Evolutionary conservation across 2,797 vertebrate species (phyloP).

Genomic region (Sphenopsis melanotis): DNA sequence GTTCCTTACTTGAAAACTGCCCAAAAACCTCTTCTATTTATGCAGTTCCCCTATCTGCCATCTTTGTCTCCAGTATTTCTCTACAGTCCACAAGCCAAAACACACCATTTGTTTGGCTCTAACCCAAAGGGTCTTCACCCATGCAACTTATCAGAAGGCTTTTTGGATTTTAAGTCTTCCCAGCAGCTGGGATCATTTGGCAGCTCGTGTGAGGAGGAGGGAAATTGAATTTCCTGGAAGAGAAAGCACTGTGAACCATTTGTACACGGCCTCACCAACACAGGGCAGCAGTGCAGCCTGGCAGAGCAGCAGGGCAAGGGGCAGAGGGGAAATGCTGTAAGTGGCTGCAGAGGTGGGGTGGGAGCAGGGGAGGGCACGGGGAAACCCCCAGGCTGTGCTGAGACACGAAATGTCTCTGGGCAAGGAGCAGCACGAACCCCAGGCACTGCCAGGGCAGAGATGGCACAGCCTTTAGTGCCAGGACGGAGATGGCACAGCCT

Average conservation of each 20-base stretch:
- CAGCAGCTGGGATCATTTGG: background rate
- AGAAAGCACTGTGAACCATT: background rate
- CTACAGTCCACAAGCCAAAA: background rate
- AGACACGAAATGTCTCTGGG: background rate
- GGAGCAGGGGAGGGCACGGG: background rate
- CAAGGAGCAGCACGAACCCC: background rate
- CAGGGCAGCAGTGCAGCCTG: background rate
- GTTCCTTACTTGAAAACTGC: background rate
- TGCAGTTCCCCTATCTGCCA: background rate
- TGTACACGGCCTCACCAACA: fast-evolving
- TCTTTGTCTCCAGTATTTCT: background rate
- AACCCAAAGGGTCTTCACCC: background rate
- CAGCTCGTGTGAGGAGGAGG: background rate
- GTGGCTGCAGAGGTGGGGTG: background rate
- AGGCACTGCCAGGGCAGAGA: background rate
- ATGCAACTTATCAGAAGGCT: background rate
- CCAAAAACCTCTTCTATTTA: fast-evolving
- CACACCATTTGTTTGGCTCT: background rate
- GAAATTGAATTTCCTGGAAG: background rate
- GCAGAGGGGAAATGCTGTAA: background rate
- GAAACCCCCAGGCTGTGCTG: background rate
- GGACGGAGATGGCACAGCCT: no score
- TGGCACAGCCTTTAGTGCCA: no score
- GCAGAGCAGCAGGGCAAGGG: background rate
- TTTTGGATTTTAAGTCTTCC: background rate